Evolutionary conservation across 2,888 invertebrate species (phyloP).

Genomic region (Tromatobia lineatoria): DNA sequence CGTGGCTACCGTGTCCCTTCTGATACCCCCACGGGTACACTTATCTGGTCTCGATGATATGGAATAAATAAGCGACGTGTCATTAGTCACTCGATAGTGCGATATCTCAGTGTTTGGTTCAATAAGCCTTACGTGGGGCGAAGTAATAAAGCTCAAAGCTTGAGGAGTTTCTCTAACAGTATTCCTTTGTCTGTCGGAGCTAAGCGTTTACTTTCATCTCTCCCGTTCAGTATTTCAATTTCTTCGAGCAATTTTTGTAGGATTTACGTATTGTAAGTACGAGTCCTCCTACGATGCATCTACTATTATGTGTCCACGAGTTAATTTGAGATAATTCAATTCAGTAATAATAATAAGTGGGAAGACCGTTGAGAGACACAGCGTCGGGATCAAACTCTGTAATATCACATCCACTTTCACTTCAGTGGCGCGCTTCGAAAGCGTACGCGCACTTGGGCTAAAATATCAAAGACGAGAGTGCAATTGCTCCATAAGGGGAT

Average conservation of each 20-base stretch:
- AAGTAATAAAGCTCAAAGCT: conserved; percentile 51
- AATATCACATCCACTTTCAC: conserved; percentile 11
- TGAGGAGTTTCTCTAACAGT: conserved; percentile 42
- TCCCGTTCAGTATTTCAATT: not conserved
- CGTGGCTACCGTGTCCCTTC: conserved; percentile 21
- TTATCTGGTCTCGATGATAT: conserved; percentile 57
- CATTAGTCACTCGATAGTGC: conserved; percentile 54
- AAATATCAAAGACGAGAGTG: not conserved
- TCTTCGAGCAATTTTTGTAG: not conserved
- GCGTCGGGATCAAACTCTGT: not conserved
- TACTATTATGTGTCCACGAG: conserved; percentile 5
- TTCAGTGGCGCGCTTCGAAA: not conserved
- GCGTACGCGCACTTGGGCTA: conserved; percentile 1
- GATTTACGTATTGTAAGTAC: conserved; percentile 1
- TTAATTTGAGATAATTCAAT: conserved; percentile 11
- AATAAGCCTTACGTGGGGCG: conserved; percentile 6
- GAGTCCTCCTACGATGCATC: not conserved
- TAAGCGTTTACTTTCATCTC: conserved; percentile 4
- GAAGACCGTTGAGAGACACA: not conserved
- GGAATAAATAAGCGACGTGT: conserved; percentile 40
- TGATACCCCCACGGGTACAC: conserved; percentile 28
- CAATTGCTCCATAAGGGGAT: not conserved
- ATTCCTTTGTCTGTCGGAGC: conserved; percentile 35
- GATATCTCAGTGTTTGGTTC: conserved; percentile 43
- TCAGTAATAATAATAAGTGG: conserved; percentile 7